These are phyloP conservation scores for Eurytoma adleriae DNA, from an alignment of 2,888 invertebrate species.

Conservation along the genomic window DNA sequence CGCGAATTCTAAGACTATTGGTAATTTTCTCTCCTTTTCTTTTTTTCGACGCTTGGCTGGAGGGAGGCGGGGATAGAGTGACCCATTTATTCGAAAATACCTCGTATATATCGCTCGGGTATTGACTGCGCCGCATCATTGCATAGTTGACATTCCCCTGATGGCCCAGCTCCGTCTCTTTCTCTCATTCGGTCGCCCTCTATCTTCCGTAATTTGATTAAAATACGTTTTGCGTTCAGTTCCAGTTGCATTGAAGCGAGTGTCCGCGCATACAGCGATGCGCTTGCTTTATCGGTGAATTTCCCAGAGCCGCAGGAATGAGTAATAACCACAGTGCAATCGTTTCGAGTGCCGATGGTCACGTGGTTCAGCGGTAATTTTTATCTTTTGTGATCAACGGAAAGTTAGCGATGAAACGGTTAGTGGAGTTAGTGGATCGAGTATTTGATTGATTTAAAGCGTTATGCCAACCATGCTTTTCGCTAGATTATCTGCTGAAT, in stretches of 20 bases:
- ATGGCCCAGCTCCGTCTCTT: neutral
- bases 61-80: too few species aligned
- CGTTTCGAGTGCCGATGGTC: conserved; percentile 24
- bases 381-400: neutral
- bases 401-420: too few species aligned
- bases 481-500: too few species aligned
- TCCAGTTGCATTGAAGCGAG: neutral
- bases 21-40: too few species aligned
- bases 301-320: conserved; percentile 8
- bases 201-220: conserved; percentile 24
- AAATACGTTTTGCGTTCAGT: conserved; percentile 1
- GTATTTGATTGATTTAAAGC: too few species aligned
- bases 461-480: too few species aligned
- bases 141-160: conserved; percentile 27
- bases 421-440: too few species aligned
- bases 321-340: conserved; percentile 33
- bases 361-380: conserved; percentile 5
- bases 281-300: conserved; percentile 1
- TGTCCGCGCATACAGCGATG: too few species aligned
- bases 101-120: neutral
- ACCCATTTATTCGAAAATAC: too few species aligned
- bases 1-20: too few species aligned
- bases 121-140: neutral
- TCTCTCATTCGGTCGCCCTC: conserved; percentile 1
- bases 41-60: too few species aligned